Evolutionary conservation across 1,140 invertebrate genomes (phyloP), one percentile per base, ranked within the genome.

Genomic region (Argopecten irradians): DNA sequence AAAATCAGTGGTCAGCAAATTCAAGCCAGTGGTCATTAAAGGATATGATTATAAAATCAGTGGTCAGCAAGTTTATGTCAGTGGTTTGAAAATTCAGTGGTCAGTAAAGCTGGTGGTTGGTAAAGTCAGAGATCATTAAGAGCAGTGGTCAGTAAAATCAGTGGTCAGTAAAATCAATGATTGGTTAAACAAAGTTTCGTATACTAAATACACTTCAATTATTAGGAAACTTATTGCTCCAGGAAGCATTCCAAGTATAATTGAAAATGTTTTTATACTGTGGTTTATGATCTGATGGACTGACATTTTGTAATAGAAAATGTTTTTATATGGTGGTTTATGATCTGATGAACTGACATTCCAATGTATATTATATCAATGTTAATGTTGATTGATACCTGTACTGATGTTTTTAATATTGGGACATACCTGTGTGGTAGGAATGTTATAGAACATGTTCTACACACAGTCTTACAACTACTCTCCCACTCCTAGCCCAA

Each of bases 261-360:
- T 71, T 28, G 55, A 71, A 71, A 71, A 71, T 71, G 22, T 71
- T 8, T 71, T 71, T 71, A 71, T 71, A 28, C 55, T 5, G 55
- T 11, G 55, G 22, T 71, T 71, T 71, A 71, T 71, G n/a, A n/a
- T n/a, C n/a, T n/a, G n/a, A n/a, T n/a, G n/a, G n/a, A n/a, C n/a
- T n/a, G n/a, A n/a, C n/a, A n/a, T n/a, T n/a, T n/a, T 46, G 43
- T 71, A 71, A 71, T 71, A 71, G 55, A 71, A 71, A 71, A 71
- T 71, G 22, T 71, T 8, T 71, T 71, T 71, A 71, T 71, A 28
- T n/a, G 8, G 55, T 11, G 55, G 22, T 71, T 71, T 71, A 71
- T 71, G 55, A 71, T 71, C 55, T 71, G 2, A 71, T 71, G 55
- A 71, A 71, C 55, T 71, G 8, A 28, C 55, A 71, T 71, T 71